phyloP scores from a whole-genome alignment of 2,113 vertebrate genomes.

The Hemibagrus wyckioides region DNA sequence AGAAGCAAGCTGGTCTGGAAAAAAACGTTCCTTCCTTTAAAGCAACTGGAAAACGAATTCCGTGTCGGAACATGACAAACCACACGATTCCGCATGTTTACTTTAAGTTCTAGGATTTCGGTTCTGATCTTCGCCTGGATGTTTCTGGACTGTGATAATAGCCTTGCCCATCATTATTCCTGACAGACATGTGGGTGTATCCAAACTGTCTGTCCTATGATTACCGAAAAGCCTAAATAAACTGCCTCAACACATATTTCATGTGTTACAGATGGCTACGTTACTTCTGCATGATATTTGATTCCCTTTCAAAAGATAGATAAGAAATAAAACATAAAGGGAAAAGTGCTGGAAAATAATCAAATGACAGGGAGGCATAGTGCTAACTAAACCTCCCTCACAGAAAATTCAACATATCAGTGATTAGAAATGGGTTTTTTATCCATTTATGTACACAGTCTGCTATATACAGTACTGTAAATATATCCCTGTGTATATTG shows the following conservation, averaged over 20 bases:
- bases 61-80: slow-evolving; percentile 25
- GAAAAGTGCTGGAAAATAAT: not conserved
- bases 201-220: not conserved
- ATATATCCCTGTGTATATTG: not conserved
- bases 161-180: slow-evolving; percentile 3
- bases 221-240: slow-evolving; percentile 13
- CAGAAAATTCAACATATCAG: not conserved
- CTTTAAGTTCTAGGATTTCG: slow-evolving; percentile 20
- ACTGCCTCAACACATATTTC: not conserved
- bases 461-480: not conserved
- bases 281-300: not conserved
- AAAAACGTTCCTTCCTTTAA: slow-evolving; percentile 43
- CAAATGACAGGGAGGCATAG: not conserved
- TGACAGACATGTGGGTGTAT: slow-evolving; percentile 4
- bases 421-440: not conserved
- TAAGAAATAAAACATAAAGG: not conserved
- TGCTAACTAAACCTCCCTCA: not conserved
- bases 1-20: slow-evolving; percentile 17
- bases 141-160: slow-evolving; percentile 10
- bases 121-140: not conserved
- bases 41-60: slow-evolving; percentile 25
- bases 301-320: not conserved
- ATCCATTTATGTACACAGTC: not conserved
- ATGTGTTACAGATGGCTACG: not conserved
- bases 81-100: slow-evolving; percentile 6